Percentiles rank a stretch among this genome's conserved stretches.
Conservation (phyloP, 1,140 invertebrate species). For the Antheraea mylitta region DNA sequence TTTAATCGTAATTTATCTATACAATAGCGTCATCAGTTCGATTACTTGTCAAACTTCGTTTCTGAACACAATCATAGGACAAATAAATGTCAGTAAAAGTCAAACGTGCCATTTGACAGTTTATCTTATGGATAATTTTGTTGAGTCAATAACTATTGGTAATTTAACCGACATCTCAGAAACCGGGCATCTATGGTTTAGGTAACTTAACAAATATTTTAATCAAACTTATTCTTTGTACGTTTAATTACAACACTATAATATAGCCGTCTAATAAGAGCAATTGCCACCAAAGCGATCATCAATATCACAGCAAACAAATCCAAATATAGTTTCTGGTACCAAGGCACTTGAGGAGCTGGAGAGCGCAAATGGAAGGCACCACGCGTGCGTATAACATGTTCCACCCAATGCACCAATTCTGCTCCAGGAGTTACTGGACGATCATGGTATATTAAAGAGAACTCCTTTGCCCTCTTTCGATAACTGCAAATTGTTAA, state of each 20-base stretch:
- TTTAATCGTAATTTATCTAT: no score
- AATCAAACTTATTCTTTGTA: slow-evolving; percentile 9
- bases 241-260: not conserved
- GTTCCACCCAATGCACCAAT: slow-evolving; percentile 49
- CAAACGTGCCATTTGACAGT: no score
- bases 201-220: not conserved
- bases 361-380: slow-evolving; percentile 45
- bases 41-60: no score
- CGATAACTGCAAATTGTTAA: slow-evolving; percentile 25
- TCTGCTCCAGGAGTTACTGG: slow-evolving; percentile 38
- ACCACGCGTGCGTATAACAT: slow-evolving; percentile 45
- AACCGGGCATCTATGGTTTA: no score
- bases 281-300: not conserved
- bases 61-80: no score
- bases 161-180: no score
- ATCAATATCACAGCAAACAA: slow-evolving; percentile 18
- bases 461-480: slow-evolving; percentile 37
- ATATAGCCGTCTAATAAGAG: not conserved
- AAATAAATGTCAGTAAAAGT: no score
- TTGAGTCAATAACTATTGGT: no score
- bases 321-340: slow-evolving; percentile 52
- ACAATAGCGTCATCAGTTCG: no score
- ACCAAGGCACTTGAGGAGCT: slow-evolving; percentile 40
- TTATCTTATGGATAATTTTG: no score
- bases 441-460: slow-evolving; percentile 48